Percentiles rank a stretch among this genome's conserved stretches.
Conservation (phyloP, 2,888 invertebrate species). For the Pardosa pseudoannulata region DNA sequence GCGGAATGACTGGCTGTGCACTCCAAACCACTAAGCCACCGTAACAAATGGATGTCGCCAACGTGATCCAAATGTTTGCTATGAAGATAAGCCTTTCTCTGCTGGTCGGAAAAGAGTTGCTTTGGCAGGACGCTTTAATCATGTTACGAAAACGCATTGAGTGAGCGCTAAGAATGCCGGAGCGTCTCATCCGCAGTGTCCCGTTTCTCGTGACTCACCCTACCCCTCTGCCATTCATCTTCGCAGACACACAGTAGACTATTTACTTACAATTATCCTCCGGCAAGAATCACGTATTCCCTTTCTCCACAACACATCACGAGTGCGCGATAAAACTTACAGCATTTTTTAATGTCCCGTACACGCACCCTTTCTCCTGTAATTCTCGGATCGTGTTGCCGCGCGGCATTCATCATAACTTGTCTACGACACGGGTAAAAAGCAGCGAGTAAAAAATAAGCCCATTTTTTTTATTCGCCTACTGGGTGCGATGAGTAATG, state of each 20-base stretch:
- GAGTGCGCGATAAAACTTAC: slow-evolving; percentile 52
- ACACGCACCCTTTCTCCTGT: slow-evolving; percentile 36
- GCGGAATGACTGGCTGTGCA: too few relatives aligned
- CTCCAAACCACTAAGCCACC: too few relatives aligned
- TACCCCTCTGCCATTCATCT: neutral
- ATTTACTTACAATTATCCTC: neutral
- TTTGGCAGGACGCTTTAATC: too few relatives aligned
- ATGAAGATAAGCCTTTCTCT: too few relatives aligned
- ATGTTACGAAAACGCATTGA: too few relatives aligned
- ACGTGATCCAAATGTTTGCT: too few relatives aligned
- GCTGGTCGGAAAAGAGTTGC: too few relatives aligned
- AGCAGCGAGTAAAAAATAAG: slow-evolving; percentile 16
- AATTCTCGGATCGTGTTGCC: slow-evolving; percentile 50
- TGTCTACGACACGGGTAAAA: slow-evolving; percentile 34
- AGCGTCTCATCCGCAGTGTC: too few relatives aligned
- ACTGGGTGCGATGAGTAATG: slow-evolving; percentile 37
- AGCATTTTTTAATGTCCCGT: slow-evolving; percentile 45
- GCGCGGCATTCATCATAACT: slow-evolving; percentile 61
- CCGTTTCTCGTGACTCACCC: neutral
- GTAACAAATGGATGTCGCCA: too few relatives aligned
- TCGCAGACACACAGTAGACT: neutral
- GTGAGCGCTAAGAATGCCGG: too few relatives aligned
- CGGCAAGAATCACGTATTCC: neutral
- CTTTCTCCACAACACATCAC: slow-evolving; percentile 15
- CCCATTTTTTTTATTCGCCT: neutral